phyloP scores from a whole-genome alignment of 2,888 invertebrate genomes.

The Serripes groenlandicus region DNA sequence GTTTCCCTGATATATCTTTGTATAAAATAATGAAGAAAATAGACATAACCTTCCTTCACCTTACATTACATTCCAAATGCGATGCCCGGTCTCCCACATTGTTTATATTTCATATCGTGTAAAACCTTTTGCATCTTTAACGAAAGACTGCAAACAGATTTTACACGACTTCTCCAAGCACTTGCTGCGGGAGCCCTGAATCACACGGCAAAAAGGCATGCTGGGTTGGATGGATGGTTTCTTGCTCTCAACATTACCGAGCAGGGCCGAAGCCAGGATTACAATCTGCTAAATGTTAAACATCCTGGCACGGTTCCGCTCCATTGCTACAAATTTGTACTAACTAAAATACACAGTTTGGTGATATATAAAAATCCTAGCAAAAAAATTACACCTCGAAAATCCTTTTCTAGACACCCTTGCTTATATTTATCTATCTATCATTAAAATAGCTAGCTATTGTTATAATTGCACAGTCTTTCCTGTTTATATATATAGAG shows the following conservation, averaged over 20 bases:
- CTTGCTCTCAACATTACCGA: background rate
- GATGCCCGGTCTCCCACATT: background rate
- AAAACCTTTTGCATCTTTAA: background rate
- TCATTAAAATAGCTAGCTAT: no score
- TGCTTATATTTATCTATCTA: slow-evolving; percentile 1
- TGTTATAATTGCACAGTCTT: no score
- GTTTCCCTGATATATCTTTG: slow-evolving; percentile 68
- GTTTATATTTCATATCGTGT: slow-evolving; percentile 3
- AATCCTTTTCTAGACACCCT: background rate
- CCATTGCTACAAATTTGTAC: background rate
- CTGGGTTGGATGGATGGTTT: slow-evolving; percentile 23
- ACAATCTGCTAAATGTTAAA: slow-evolving; percentile 3
- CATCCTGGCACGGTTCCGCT: slow-evolving; percentile 6
- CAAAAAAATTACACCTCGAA: slow-evolving; percentile 22
- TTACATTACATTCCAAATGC: slow-evolving; percentile 11
- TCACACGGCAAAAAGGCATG: slow-evolving; percentile 9
- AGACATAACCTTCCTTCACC: slow-evolving; percentile 26
- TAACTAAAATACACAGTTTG: slow-evolving; percentile 22
- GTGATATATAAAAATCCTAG: slow-evolving; percentile 27
- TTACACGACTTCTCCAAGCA: background rate
- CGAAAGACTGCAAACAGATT: background rate
- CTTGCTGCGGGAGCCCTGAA: slow-evolving; percentile 4
- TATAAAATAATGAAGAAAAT: slow-evolving; percentile 49
- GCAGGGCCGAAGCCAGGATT: slow-evolving; percentile 21
- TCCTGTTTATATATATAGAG: background rate